Conservation (phyloP, 2,888 invertebrate genomes). For the Dione juno region DNA sequence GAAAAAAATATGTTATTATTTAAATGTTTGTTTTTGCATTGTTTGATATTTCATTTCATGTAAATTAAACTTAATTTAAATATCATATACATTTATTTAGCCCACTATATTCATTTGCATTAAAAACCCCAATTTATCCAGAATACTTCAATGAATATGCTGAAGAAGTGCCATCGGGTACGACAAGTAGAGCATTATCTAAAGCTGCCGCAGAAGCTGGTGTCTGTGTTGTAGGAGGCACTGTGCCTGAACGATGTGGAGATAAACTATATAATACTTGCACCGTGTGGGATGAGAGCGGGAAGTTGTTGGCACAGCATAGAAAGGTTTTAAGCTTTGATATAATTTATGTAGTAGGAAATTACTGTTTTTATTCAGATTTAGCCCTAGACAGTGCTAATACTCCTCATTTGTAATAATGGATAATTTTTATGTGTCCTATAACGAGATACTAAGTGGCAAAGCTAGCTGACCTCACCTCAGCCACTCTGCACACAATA, state of each 20-base stretch:
- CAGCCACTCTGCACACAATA: too few species aligned
- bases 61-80: too few species aligned
- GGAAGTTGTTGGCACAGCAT: slow-evolving; percentile 90
- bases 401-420: too few species aligned
- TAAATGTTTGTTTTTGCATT: too few species aligned
- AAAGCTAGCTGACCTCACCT: too few species aligned
- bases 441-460: too few species aligned
- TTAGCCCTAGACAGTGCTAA: too few species aligned
- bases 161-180: slow-evolving; percentile 91
- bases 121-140: slow-evolving; percentile 42
- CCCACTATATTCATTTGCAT: background rate
- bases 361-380: too few species aligned
- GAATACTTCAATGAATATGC: slow-evolving; percentile 93
- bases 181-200: slow-evolving; percentile 88
- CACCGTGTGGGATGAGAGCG: slow-evolving; percentile 91
- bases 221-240: slow-evolving; percentile 94
- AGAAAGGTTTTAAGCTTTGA: slow-evolving; percentile 85
- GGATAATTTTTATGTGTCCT: too few species aligned
- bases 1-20: too few species aligned
- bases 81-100: too few species aligned
- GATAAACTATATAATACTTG: slow-evolving; percentile 92
- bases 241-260: slow-evolving; percentile 91
- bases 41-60: too few species aligned
- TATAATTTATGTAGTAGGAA: background rate
- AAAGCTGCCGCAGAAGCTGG: slow-evolving; percentile 89